A percentile compares a stretch with the other conserved stretches of the same genome.
phyloP scores from a whole-genome alignment of 2,113 vertebrate genomes.

The Terrapene triunguis region DNA sequence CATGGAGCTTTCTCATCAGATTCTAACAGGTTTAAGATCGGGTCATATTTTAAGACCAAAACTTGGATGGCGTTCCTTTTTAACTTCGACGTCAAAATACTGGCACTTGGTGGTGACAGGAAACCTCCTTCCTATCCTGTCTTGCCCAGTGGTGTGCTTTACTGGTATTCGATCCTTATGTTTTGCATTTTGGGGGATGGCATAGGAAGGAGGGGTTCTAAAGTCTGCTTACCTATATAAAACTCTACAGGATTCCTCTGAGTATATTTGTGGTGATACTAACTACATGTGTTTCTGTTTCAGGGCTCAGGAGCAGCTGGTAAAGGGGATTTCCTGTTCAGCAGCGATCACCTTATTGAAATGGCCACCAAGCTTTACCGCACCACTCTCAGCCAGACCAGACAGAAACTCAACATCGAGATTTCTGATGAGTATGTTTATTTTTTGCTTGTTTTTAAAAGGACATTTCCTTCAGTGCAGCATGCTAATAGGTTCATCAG shows the following conservation, averaged over 20 bases:
- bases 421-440: constrained; percentile 96
- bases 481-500: background rate
- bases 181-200: background rate
- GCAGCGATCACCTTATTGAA: constrained; percentile 96
- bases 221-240: background rate
- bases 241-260: background rate
- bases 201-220: background rate
- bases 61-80: background rate
- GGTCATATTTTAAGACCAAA: background rate
- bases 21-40: background rate
- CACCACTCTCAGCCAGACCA: constrained; percentile 85
- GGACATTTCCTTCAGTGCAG: background rate
- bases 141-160: background rate
- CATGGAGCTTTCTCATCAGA: background rate
- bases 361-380: constrained; percentile 97
- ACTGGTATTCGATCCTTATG: background rate
- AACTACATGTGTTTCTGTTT: constrained; percentile 3
- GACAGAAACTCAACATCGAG: constrained; percentile 91
- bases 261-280: background rate
- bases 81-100: background rate
- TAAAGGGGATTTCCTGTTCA: constrained; percentile 98
- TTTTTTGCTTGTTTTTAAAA: background rate
- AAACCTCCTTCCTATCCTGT: background rate
- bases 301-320: constrained; percentile 92
- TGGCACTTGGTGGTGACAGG: background rate